phyloP scores from a whole-genome alignment of 2,113 vertebrate genomes.

The Tor tambroides region DNA sequence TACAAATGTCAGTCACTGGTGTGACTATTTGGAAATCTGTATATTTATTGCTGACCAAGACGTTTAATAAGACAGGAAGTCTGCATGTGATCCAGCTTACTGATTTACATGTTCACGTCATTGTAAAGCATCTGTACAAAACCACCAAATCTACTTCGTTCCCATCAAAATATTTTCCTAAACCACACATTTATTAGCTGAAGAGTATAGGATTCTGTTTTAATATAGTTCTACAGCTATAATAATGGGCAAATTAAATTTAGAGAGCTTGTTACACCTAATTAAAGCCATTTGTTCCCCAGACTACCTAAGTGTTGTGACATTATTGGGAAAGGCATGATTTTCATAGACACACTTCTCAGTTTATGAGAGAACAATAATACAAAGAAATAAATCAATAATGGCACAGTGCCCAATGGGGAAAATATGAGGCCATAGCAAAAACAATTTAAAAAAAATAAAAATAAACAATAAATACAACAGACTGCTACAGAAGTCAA shows the following conservation, averaged over 20 bases:
- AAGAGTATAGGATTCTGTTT: neutral
- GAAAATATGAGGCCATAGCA: constrained; percentile 35
- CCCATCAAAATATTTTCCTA: neutral
- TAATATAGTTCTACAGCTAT: constrained; percentile 5
- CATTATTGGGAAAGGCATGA: neutral
- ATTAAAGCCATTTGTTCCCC: constrained; percentile 19
- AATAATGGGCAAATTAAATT: constrained; percentile 9
- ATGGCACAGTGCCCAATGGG: constrained; percentile 34
- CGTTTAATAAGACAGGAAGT: constrained; percentile 28
- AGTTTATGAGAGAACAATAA: constrained; percentile 52
- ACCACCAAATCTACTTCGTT: neutral
- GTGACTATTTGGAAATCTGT: constrained; percentile 36
- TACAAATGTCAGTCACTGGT: constrained; percentile 7
- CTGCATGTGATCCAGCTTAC: neutral
- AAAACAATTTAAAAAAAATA: too few species aligned
- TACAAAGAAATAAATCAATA: constrained; percentile 57
- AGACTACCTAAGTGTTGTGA: neutral
- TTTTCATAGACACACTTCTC: constrained; percentile 17
- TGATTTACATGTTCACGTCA: neutral
- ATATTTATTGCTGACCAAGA: constrained; percentile 52
- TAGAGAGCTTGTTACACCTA: neutral
- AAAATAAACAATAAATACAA: constrained; percentile 52
- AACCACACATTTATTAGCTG: neutral
- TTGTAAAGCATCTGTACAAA: constrained; percentile 2
- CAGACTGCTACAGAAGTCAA: constrained; percentile 17